Percentiles rank a stretch among this genome's conserved stretches.
phyloP scores from a whole-genome alignment of 1,140 invertebrate genomes.

The Lysiphlebus fabarum region DNA sequence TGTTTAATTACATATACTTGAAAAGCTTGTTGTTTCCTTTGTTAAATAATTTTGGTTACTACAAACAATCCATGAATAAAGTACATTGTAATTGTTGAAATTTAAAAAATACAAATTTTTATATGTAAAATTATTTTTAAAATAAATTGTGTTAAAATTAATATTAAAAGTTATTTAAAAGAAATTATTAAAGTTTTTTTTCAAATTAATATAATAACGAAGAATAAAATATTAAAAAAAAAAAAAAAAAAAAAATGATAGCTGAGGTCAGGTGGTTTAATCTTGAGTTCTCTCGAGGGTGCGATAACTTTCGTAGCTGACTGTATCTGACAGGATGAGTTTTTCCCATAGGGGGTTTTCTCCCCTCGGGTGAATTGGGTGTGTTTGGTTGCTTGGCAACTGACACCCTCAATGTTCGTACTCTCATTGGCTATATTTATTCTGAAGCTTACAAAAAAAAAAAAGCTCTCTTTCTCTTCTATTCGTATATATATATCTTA shows the following conservation, averaged over 20 bases:
- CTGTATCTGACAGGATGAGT: slow-evolving; percentile 33
- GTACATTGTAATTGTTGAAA: too few species aligned
- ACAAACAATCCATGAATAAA: too few species aligned
- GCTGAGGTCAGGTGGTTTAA: slow-evolving; percentile 20
- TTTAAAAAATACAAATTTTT: too few species aligned
- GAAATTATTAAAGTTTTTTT: too few species aligned
- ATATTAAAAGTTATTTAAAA: too few species aligned
- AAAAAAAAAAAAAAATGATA: neutral
- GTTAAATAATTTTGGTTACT: too few species aligned
- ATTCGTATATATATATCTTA: too few species aligned
- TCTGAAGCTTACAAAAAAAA: slow-evolving; percentile 15
- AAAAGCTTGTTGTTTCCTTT: too few species aligned
- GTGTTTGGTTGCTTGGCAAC: slow-evolving; percentile 53
- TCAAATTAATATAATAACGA: too few species aligned
- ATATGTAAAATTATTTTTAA: too few species aligned
- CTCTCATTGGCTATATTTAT: slow-evolving; percentile 40
- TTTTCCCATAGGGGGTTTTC: slow-evolving; percentile 30
- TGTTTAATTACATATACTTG: too few species aligned
- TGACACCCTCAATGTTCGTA: slow-evolving; percentile 49
- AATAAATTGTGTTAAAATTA: too few species aligned
- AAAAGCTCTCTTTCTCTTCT: slow-evolving; percentile 24
- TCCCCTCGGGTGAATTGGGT: slow-evolving; percentile 38
- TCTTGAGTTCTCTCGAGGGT: slow-evolving; percentile 25
- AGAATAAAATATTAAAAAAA: neutral
- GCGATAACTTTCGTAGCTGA: slow-evolving; percentile 31